Evolutionary conservation across 1,140 invertebrate species (phyloP).

Genomic region (Solenopsis fugax): DNA sequence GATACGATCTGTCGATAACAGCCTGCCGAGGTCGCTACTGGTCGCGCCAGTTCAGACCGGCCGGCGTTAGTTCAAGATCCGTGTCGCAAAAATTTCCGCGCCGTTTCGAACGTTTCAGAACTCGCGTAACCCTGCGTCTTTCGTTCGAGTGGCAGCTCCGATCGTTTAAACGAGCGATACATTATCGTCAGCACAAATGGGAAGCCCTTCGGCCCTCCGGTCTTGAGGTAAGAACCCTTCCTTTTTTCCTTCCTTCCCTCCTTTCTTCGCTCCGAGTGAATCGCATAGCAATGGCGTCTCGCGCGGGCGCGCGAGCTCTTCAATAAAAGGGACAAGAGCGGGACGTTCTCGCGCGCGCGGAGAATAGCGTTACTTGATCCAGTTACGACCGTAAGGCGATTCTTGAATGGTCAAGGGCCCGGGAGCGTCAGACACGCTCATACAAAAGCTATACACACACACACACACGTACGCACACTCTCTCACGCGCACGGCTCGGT

Average conservation of each 20-base stretch:
- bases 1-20: slow-evolving; percentile 3
- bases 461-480: background rate
- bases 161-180: background rate
- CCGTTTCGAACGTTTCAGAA: background rate
- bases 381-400: slow-evolving; percentile 64
- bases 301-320: background rate
- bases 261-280: background rate
- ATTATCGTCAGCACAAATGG: background rate
- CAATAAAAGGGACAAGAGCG: slow-evolving; percentile 54
- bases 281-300: background rate
- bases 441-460: background rate
- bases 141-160: background rate
- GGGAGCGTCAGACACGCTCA: slow-evolving; percentile 62
- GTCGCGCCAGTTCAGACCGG: background rate
- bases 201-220: background rate
- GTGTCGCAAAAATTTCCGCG: background rate
- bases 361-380: slow-evolving; percentile 72
- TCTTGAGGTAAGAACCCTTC: background rate
- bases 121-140: too few relatives aligned
- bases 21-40: background rate
- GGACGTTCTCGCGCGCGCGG: background rate
- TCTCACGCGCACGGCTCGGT: background rate
- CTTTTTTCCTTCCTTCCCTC: background rate
- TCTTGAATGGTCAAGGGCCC: slow-evolving; percentile 72
- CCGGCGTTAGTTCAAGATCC: background rate